Evolutionary conservation across 1,140 invertebrate species (phyloP), one percentile per base, ranked within the genome.

Genomic region (Leptinotarsa defecta): DNA sequence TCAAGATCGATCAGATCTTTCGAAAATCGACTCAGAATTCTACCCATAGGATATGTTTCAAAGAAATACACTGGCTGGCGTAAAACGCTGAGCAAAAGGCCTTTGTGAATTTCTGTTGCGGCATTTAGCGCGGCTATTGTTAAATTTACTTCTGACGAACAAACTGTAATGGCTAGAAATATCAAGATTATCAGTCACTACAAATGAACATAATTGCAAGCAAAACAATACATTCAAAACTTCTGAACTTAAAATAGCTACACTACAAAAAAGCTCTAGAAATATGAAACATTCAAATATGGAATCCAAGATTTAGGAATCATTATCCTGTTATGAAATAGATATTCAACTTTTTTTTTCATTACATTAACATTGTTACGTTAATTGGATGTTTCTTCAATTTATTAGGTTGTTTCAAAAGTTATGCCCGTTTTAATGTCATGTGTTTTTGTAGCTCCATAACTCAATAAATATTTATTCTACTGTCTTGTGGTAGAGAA

Each of bases 1-100:
- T 94, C 92, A 84, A 92, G 81, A 71, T 89, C 87, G 84, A 92
- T 90, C 76, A 92, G 86, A 86, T 94, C 94, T 88, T 92, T 93
- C 77, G 90, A 88, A 85, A 94, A 91, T 79, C 93, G 88, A 86
- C 91, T 92, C 75, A 95, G 85, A 78, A 94, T 89, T 79, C 93
- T 88, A 78, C 93, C 94, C 75, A 87, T 85, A 6, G 94, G 93
- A 79, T 91, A 92, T 63, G 86, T 88, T 86, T 94, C 93, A 86
- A 95, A 95, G 88, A 95, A 95, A 69, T 85, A 86, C 86, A 92
- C 90, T 24, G 93, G 91, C 79, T 89, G 89, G 73, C 86, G 87
- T 79, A 95, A 81, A 79, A 93, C 85, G 81, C 89, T 89, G 69
- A 84, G 81, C 70, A 95, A 88, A 71, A 94, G 86, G 67, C 74